Evolutionary conservation across 2,113 vertebrate species (phyloP).

Genomic region (Bubo scandiacus): DNA sequence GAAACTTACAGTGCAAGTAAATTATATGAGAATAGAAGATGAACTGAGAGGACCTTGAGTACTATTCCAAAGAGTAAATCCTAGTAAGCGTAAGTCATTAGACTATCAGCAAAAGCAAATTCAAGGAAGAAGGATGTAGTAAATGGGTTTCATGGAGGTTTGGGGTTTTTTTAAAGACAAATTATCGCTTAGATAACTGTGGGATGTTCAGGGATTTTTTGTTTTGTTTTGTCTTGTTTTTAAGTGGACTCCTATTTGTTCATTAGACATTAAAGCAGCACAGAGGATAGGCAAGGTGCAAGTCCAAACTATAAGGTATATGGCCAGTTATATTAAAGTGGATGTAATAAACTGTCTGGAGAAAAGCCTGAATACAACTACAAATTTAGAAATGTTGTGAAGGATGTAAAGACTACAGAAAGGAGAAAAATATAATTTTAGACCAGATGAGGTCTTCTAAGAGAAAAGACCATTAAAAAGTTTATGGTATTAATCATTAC

Average conservation of each 20-base stretch:
- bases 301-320: neutral
- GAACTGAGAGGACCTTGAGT: neutral
- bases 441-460: neutral
- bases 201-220: neutral
- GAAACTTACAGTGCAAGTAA: neutral
- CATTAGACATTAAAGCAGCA: neutral
- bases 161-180: neutral
- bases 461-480: neutral
- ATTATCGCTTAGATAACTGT: neutral
- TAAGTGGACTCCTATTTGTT: neutral
- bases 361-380: neutral
- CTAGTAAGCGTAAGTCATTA: neutral
- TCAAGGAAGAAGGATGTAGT: neutral
- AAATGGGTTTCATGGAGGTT: neutral
- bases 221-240: neutral
- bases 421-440: neutral
- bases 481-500: neutral
- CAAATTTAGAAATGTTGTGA: neutral
- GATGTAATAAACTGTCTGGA: neutral
- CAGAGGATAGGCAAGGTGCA: neutral
- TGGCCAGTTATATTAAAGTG: neutral
- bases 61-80: neutral
- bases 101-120: neutral
- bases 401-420: neutral
- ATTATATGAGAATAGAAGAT: neutral